A percentile compares a stretch with the other conserved stretches of the same genome.
Conservation (phyloP, 1,140 invertebrate genomes). For the Daktulosphaira vitifoliae region DNA sequence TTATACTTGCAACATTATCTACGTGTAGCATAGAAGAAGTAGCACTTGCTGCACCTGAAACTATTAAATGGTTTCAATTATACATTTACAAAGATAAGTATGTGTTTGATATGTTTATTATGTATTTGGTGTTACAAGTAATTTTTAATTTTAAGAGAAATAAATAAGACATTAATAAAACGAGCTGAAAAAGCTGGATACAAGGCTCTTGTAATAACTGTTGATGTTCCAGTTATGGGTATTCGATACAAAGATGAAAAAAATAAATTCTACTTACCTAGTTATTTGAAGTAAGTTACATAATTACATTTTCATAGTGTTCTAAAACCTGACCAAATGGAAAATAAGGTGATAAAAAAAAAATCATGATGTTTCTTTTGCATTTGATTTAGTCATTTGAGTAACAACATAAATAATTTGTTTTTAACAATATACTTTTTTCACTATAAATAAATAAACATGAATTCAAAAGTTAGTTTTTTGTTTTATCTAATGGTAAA, state of each 20-base stretch:
- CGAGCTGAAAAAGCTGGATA: slow-evolving; percentile 78
- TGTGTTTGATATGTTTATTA: background rate
- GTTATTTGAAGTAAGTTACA: slow-evolving; percentile 63
- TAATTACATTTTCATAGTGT: too few species aligned
- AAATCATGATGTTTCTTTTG: too few species aligned
- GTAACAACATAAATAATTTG: too few species aligned
- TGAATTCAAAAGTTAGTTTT: too few species aligned
- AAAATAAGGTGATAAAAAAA: too few species aligned
- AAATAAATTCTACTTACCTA: slow-evolving; percentile 75
- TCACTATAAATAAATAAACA: too few species aligned
- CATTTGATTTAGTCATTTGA: too few species aligned
- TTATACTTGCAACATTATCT: slow-evolving; percentile 75
- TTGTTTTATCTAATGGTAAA: too few species aligned
- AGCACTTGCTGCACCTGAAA: slow-evolving; percentile 60
- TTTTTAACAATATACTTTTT: too few species aligned
- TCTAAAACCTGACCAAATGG: too few species aligned
- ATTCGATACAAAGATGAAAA: slow-evolving; percentile 65
- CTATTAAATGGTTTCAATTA: slow-evolving; percentile 80
- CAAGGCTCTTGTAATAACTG: slow-evolving; percentile 79
- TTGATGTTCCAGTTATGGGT: slow-evolving; percentile 83
- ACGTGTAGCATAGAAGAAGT: slow-evolving; percentile 86
- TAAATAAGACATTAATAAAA: slow-evolving; percentile 63
- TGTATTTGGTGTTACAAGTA: background rate
- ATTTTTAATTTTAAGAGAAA: slow-evolving; percentile 46
- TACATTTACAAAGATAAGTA: slow-evolving; percentile 78